Evolutionary conservation across 2,888 invertebrate species (phyloP).

Genomic region (Heliconius ismenius): DNA sequence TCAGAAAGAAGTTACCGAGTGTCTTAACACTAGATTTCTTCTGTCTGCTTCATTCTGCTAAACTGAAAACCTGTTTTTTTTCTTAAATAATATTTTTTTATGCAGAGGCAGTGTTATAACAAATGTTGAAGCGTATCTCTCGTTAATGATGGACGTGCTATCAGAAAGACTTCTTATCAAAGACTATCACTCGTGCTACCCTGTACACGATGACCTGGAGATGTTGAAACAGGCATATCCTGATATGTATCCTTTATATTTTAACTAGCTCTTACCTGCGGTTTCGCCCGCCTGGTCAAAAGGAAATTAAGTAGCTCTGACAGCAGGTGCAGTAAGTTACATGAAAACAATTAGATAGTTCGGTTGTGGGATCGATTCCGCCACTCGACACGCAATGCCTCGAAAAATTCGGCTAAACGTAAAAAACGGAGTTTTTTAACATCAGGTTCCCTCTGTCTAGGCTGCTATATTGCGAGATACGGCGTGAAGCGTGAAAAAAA

Average conservation of each 20-base stretch:
- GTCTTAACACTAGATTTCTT: too few relatives aligned
- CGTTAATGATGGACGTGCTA: constrained; percentile 71
- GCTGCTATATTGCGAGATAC: too few relatives aligned
- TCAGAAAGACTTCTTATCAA: constrained; percentile 82
- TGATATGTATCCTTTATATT: constrained; percentile 85
- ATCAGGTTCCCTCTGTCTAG: too few relatives aligned
- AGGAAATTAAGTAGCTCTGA: not conserved
- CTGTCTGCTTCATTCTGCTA: not conserved
- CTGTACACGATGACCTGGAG: constrained; percentile 86
- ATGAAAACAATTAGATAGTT: too few relatives aligned
- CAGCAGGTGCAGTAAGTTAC: too few relatives aligned
- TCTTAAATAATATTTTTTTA: constrained; percentile 25
- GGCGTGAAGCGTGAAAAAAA: too few relatives aligned
- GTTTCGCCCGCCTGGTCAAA: not conserved
- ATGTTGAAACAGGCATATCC: constrained; percentile 83
- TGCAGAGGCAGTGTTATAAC: constrained; percentile 60
- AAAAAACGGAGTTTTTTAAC: too few relatives aligned
- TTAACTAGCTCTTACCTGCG: not conserved
- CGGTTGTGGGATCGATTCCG: too few relatives aligned
- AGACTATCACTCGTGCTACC: constrained; percentile 86
- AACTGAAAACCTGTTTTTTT: not conserved
- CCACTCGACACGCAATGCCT: too few relatives aligned
- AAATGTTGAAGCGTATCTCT: constrained; percentile 67
- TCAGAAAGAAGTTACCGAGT: too few relatives aligned
- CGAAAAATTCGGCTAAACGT: too few relatives aligned